Evolutionary conservation across 2,113 vertebrate genomes (phyloP), one percentile per base, ranked within the genome.

Genomic region (Nerophis lumbriciformis): DNA sequence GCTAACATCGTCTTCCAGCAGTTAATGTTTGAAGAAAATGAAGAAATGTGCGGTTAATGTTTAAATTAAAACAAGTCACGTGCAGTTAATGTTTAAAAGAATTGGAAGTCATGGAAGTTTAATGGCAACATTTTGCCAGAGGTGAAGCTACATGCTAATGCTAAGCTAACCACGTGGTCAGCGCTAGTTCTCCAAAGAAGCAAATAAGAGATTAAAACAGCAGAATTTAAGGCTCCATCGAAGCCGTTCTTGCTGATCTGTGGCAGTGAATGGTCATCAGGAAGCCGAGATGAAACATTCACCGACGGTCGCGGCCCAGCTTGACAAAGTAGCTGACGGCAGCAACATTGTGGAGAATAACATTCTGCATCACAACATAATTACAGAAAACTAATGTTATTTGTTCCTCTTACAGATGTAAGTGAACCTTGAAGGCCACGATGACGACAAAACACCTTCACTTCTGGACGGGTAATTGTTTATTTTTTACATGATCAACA

Each of bases 201-300:
- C 1, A 19, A 19, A 19, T 19, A 28, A 28, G 28, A 28, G 28
- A 28, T n/a, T n/a, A n/a, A n/a, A n/a, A n/a, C n/a, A n/a, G n/a
- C n/a, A n/a, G n/a, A n/a, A n/a, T n/a, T n/a, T 19, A 50, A 44
- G 59, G 59, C 59, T 48, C 59, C 59, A n/a, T 61, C 59, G 59
- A 61, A 61, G 59, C 59, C 28, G 59, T 48, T 61, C 47, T 7
- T 61, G 59, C 59, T 61, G 2, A 38, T 61, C 8, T 6, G 21
- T 61, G 13, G 59, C 47, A 61, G 15, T 16, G 8, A 50, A 16
- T 28, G 45, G 59, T 61, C 59, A 61, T 38, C 38, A 37, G 59
- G 59, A 49, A 50, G 59, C 59, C 58, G 11, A 60, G 4, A 60
- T 6, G 14, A 60, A 47, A n/a, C 58, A 48, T 50, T 38, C 36